Conservation (phyloP, 2,113 vertebrate species). For the Solea solea region DNA sequence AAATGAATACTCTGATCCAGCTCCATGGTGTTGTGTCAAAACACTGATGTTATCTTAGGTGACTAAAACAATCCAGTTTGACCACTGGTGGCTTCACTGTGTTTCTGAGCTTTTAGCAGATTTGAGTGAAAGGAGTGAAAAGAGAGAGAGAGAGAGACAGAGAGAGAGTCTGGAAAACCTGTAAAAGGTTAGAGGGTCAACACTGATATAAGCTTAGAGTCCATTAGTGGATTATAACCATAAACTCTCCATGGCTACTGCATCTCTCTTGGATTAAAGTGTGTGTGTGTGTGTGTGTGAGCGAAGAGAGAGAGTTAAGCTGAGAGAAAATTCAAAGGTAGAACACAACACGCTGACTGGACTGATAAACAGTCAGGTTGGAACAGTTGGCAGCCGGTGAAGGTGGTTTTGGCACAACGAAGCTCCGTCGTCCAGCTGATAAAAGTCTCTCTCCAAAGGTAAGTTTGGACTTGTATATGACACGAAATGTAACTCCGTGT, state of each 20-base stretch:
- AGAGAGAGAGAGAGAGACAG: slow-evolving; percentile 21
- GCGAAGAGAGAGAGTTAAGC: slow-evolving; percentile 22
- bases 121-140: slow-evolving; percentile 21
- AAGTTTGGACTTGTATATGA: not conserved
- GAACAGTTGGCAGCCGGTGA: not conserved
- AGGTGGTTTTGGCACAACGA: not conserved
- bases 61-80: not conserved
- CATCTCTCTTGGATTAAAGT: slow-evolving; percentile 72
- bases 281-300: not conserved
- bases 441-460: slow-evolving; percentile 35
- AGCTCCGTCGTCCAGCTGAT: not conserved
- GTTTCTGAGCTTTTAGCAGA: slow-evolving; percentile 20
- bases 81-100: not conserved
- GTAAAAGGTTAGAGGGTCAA: slow-evolving; percentile 62
- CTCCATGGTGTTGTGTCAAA: slow-evolving; percentile 21
- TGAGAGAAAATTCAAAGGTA: slow-evolving; percentile 33
- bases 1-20: not conserved
- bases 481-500: no score
- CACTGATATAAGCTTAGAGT: slow-evolving; percentile 72
- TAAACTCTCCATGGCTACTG: slow-evolving; percentile 66
- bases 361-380: slow-evolving; percentile 3
- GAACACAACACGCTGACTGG: slow-evolving; percentile 12
- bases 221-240: slow-evolving; percentile 83
- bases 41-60: not conserved
- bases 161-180: slow-evolving; percentile 39